phyloP scores from a whole-genome alignment of 2,888 invertebrate genomes.

The Acleris literana region DNA sequence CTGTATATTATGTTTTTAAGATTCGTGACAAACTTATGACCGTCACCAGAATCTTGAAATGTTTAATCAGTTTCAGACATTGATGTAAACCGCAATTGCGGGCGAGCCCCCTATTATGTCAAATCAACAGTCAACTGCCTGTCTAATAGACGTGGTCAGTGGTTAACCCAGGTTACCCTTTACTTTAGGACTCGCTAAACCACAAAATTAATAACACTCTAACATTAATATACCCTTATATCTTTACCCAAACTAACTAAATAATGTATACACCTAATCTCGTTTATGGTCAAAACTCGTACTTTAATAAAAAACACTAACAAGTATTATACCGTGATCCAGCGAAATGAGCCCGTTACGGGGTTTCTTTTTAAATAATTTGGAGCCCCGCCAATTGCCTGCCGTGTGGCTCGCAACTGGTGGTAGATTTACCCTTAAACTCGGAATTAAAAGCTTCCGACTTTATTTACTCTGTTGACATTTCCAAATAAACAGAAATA shows the following conservation, averaged over 20 bases:
- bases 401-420: conserved; percentile 69
- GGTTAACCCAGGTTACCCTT: background rate
- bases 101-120: background rate
- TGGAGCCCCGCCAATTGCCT: conserved; percentile 67
- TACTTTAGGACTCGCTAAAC: background rate
- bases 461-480: conserved; percentile 56
- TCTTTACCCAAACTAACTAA: no score
- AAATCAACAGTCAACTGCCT: background rate
- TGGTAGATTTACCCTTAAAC: conserved; percentile 70
- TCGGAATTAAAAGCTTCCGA: conserved; percentile 63
- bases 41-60: no score
- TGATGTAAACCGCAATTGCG: background rate
- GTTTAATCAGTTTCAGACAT: background rate
- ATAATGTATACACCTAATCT: conserved; percentile 6
- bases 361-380: conserved; percentile 78
- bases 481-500: conserved; percentile 32
- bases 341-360: conserved; percentile 64
- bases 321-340: conserved; percentile 57
- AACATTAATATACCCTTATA: no score
- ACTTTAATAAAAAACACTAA: conserved; percentile 46
- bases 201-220: no score
- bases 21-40: no score
- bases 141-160: background rate
- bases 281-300: conserved; percentile 31
- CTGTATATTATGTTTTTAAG: no score